Evolutionary conservation across 2,888 invertebrate species (phyloP).

Genomic region (Uropetala carovei): DNA sequence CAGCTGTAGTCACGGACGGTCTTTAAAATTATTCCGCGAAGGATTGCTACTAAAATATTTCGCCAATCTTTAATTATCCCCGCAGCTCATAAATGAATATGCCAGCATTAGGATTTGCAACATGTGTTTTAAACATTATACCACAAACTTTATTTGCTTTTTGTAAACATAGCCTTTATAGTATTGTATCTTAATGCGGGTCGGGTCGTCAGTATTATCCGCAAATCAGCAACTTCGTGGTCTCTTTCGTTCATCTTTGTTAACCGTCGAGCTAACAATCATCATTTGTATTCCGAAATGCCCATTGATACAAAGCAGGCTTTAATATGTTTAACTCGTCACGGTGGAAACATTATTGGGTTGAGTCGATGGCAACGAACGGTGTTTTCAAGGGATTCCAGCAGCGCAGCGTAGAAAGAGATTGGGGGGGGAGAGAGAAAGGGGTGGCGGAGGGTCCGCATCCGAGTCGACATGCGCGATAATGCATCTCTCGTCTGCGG

Average conservation of each 20-base stretch:
- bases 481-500: conserved; percentile 70
- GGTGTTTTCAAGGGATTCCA: conserved; percentile 48
- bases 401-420: background rate
- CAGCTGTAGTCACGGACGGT: too few relatives aligned
- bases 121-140: background rate
- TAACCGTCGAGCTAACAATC: too few relatives aligned
- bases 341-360: background rate
- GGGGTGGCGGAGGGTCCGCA: conserved; percentile 31
- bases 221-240: background rate
- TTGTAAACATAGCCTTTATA: background rate
- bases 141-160: background rate
- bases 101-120: background rate
- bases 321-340: background rate
- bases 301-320: background rate
- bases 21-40: background rate
- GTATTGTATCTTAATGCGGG: background rate
- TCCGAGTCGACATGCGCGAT: conserved; percentile 67
- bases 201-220: background rate
- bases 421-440: background rate
- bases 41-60: too few relatives aligned
- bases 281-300: too few relatives aligned
- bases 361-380: background rate
- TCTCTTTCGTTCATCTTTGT: too few relatives aligned
- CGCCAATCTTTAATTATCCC: too few relatives aligned
- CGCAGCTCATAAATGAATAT: too few relatives aligned